Base-by-base conservation (phyloP, 2,113 vertebrate genomes). In the Cacatua alba region DNA sequence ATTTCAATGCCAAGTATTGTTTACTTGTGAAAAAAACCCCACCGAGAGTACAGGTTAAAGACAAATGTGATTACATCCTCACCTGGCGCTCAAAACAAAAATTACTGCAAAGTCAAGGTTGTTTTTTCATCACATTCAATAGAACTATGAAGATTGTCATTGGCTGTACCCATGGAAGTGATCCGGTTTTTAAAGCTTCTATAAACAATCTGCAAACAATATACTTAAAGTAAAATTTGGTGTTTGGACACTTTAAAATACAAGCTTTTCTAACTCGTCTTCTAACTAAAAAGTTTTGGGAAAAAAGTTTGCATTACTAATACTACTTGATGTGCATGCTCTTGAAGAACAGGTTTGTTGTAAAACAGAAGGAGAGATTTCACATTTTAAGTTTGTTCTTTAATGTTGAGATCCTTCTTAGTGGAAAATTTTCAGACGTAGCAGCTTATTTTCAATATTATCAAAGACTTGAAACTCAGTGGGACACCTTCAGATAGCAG, bases 21-120 rank as follows among this genome's bases (percentile, higher is more conserved):
- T 64, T 28, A 43, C 24, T 41, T 21, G 11, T 25, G 39, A 39
- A 59, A 15, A 35, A 35, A 59, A 55, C 2, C 9, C 5, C 55
- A 7, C 9, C 1, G 0, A 64, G 2, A 25, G 11, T 29, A 31
- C 7, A 26, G 11, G 33, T 71, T 60, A 37, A 68, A 33, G 11
- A 57, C 26, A 82, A 20, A 12, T 37, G 19, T 71, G 43, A 71
- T 86, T 75, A 95, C 35, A 92, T 79, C 44, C 28, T 93, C 94
- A 90, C 63, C 97, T 97, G 77, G 51, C 84, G 90, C 74, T 95
- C n/a, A 57, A 79, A 72, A 64, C 15, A 93, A 77, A 80, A 94
- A 88, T 35, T 37, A 37, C 37, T 37, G 37, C 37, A 87, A 90
- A 63, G 5, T 10, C 14, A 28, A n/a, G 25, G 15, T 11, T 48